phyloP scores from a whole-genome alignment of 2,888 invertebrate species.

The Erpobdella octoculata region DNA sequence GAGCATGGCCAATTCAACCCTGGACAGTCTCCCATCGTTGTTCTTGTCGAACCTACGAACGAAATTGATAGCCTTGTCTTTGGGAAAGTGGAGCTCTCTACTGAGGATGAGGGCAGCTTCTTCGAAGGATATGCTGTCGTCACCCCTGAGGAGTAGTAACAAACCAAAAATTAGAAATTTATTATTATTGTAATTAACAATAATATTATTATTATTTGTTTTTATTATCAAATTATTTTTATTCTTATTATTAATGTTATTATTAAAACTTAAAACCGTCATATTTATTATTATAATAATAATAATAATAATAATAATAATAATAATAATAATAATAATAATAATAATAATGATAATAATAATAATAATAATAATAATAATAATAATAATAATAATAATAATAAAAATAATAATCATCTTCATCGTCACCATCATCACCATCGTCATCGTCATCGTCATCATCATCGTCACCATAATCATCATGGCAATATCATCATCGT shows the following conservation, averaged over 20 bases:
- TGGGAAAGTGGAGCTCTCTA: slow-evolving; percentile 34
- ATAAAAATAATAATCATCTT: no score
- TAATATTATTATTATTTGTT: not conserved
- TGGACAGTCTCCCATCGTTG: slow-evolving; percentile 35
- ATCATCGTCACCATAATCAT: no score
- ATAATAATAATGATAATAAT: no score
- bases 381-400: no score
- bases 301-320: not conserved
- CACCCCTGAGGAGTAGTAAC: slow-evolving; percentile 15
- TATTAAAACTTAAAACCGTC: not conserved
- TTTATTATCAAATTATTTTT: not conserved
- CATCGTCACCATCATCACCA: no score
- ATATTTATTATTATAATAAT: not conserved
- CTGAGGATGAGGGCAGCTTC: slow-evolving; percentile 33
- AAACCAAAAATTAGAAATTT: not conserved
- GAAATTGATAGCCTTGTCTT: slow-evolving; percentile 34
- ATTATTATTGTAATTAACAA: not conserved
- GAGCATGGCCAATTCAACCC: slow-evolving; percentile 33
- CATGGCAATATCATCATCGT: no score
- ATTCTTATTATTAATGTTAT: not conserved
- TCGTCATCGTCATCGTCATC: no score
- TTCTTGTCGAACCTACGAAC: slow-evolving; percentile 37
- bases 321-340: no score
- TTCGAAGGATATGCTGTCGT: slow-evolving; percentile 34
- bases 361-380: no score